Percentiles rank a stretch among this genome's conserved stretches.
These are phyloP conservation scores for Amiota mariae DNA, from an alignment of 2,888 invertebrate species.

Conservation along the genomic window DNA sequence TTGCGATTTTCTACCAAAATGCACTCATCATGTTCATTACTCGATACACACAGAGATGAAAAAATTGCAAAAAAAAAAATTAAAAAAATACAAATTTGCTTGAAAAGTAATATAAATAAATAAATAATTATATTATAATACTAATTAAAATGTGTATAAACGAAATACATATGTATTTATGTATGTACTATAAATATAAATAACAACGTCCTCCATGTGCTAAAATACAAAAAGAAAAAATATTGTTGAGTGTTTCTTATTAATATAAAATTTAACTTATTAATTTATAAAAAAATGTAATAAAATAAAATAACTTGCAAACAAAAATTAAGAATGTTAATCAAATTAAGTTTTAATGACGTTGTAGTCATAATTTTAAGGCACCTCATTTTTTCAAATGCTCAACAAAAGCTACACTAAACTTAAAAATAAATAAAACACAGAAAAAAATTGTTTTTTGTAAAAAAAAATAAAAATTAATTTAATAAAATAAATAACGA, in stretches of 20 bases:
- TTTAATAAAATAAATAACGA: background rate
- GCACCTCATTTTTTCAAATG: conserved; percentile 5
- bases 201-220: conserved; percentile 69
- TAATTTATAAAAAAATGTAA: conserved; percentile 31
- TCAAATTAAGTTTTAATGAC: conserved; percentile 62
- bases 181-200: conserved; percentile 22
- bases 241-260: conserved; percentile 35
- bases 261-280: conserved; percentile 22
- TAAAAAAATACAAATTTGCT: conserved; percentile 5
- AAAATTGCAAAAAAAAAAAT: background rate
- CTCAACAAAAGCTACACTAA: conserved; percentile 13
- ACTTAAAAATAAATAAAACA: background rate
- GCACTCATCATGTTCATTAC: no score
- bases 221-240: conserved; percentile 51
- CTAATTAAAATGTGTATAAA: conserved; percentile 35
- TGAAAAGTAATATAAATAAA: conserved; percentile 13
- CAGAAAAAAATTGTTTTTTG: conserved; percentile 17
- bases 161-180: background rate
- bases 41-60: background rate
- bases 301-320: conserved; percentile 33
- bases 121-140: background rate
- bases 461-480: conserved; percentile 15
- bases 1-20: no score
- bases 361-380: conserved; percentile 67
- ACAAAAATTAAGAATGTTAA: conserved; percentile 27